phyloP scores from a whole-genome alignment of 1,140 invertebrate genomes.

The Drosophila nigrodunni region DNA sequence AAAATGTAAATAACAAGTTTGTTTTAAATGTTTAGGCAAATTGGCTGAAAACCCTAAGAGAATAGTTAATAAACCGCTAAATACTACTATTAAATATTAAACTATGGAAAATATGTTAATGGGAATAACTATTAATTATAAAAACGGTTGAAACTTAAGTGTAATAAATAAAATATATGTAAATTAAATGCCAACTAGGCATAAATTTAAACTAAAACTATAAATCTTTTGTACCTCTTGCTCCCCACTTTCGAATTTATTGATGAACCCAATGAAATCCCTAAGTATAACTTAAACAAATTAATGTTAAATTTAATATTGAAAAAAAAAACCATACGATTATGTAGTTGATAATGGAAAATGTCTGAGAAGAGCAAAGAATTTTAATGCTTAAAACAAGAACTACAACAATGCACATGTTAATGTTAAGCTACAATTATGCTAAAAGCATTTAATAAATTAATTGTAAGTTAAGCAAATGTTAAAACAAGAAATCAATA shows the following conservation, averaged over 20 bases:
- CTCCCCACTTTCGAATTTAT: conserved; percentile 81
- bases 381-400: conserved; percentile 39
- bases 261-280: conserved; percentile 51
- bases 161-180: conserved; percentile 16
- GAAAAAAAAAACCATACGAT: conserved; percentile 21
- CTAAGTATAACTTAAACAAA: conserved; percentile 69
- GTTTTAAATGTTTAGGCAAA: conserved; percentile 26
- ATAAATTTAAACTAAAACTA: conserved; percentile 35
- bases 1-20: conserved; percentile 26
- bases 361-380: conserved; percentile 36
- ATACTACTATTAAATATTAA: conserved; percentile 17
- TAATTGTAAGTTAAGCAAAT: conserved; percentile 41
- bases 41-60: conserved; percentile 43
- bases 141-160: conserved; percentile 9
- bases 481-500: not conserved
- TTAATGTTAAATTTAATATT: conserved; percentile 22
- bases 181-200: conserved; percentile 20
- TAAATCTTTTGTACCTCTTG: conserved; percentile 75
- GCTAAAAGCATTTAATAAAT: conserved; percentile 76
- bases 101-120: conserved; percentile 1
- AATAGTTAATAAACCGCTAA: conserved; percentile 4
- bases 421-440: conserved; percentile 63
- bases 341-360: conserved; percentile 42
- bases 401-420: conserved; percentile 17
- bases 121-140: conserved; percentile 8